phyloP scores from a whole-genome alignment of 1,140 invertebrate genomes.

The Matsumurasca onukii region DNA sequence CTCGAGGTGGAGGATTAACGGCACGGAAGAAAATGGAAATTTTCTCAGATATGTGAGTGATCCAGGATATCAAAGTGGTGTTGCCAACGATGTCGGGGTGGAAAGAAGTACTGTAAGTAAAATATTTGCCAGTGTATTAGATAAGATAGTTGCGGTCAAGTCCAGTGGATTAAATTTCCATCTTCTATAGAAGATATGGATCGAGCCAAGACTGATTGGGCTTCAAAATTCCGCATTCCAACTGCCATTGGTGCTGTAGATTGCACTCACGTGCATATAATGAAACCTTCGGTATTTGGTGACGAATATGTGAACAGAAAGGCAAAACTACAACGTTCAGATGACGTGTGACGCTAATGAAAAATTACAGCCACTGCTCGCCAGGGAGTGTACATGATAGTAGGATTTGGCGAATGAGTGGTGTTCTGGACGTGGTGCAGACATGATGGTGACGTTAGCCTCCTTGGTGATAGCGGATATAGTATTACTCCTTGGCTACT shows the following conservation, averaged over 20 bases:
- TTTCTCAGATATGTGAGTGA: slow-evolving; percentile 22
- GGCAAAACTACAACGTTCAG: slow-evolving; percentile 3
- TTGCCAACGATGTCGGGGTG: slow-evolving; percentile 2
- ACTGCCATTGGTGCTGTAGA: slow-evolving; percentile 5
- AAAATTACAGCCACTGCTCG: slow-evolving; percentile 1
- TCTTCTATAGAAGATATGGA: neutral
- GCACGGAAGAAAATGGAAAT: slow-evolving; percentile 2
- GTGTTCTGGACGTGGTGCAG: neutral
- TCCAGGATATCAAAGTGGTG: slow-evolving; percentile 20
- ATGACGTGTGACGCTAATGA: slow-evolving; percentile 21
- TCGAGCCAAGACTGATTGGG: slow-evolving; percentile 10
- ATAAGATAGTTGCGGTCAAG: neutral
- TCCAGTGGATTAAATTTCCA: slow-evolving; percentile 21
- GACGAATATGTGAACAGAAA: slow-evolving; percentile 28
- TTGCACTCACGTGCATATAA: slow-evolving; percentile 27
- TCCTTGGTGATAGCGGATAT: slow-evolving; percentile 1
- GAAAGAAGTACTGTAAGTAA: slow-evolving; percentile 2
- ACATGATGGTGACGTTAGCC: slow-evolving; percentile 1
- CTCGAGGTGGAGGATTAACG: neutral
- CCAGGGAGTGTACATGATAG: slow-evolving; percentile 19
- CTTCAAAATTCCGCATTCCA: slow-evolving; percentile 16
- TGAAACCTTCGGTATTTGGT: slow-evolving; percentile 25
- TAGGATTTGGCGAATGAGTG: slow-evolving; percentile 10
- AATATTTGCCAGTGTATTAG: neutral
- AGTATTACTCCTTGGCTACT: neutral